A percentile compares a stretch with the other conserved stretches of the same genome.
phyloP scores from a whole-genome alignment of 2,113 vertebrate genomes.

The Lepisosteus oculatus region DNA sequence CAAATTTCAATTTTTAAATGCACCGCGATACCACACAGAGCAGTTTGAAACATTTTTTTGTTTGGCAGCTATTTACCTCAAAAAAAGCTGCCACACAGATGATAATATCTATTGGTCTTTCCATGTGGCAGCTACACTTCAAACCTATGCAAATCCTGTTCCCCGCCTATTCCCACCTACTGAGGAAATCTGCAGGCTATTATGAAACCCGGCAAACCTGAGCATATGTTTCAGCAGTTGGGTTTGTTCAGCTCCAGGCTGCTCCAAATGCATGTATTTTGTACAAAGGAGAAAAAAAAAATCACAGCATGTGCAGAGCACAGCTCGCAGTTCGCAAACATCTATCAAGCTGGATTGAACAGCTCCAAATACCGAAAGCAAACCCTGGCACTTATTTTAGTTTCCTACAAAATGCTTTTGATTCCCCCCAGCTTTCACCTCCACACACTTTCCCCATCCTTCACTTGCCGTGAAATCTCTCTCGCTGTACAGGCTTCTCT shows the following conservation, averaged over 20 bases:
- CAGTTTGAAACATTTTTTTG: too few relatives aligned
- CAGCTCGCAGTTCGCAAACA: conserved; percentile 51
- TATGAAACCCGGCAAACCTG: conserved; percentile 32
- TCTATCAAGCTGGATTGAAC: conserved; percentile 44
- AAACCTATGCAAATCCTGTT: conserved; percentile 24
- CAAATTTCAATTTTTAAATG: too few relatives aligned
- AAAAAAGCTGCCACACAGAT: too few relatives aligned
- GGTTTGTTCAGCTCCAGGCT: conserved; percentile 49
- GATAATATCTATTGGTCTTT: too few relatives aligned
- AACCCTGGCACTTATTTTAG: conserved; percentile 55
- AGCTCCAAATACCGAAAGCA: conserved; percentile 63
- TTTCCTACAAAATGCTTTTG: conserved; percentile 57
- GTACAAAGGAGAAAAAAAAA: conserved; percentile 48
- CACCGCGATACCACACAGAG: too few relatives aligned
- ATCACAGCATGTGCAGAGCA: conserved; percentile 56
- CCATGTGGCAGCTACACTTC: too few relatives aligned
- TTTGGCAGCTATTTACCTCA: too few relatives aligned
- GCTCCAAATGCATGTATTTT: conserved; percentile 47
- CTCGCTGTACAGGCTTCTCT: too few relatives aligned
- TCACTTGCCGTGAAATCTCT: background rate
- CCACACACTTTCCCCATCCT: conserved; percentile 24
- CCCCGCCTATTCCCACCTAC: conserved; percentile 33
- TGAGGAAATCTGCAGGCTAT: conserved; percentile 18
- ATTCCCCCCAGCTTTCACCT: conserved; percentile 53
- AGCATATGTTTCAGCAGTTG: conserved; percentile 55